phyloP scores from a whole-genome alignment of 2,797 vertebrate genomes.

The Scolopax rusticola region DNA sequence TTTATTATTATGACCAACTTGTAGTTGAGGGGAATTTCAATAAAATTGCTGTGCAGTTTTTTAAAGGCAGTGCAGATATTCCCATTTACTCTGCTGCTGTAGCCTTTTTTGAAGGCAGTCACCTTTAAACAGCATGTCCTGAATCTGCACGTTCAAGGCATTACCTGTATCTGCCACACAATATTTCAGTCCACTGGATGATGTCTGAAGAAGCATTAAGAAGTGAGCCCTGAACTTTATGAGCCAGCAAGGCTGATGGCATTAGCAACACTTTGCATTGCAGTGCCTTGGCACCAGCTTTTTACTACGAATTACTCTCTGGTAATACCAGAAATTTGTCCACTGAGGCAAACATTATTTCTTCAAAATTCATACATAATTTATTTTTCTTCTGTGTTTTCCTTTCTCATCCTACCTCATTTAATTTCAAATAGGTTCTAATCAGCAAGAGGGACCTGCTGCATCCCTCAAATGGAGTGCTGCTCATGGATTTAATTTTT shows the following conservation, averaged over 20 bases:
- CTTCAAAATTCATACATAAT: not conserved
- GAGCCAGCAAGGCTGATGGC: not conserved
- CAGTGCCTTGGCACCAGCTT: not conserved
- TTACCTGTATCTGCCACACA: not conserved
- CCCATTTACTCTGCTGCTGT: not conserved
- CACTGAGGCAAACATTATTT: not conserved
- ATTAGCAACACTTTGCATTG: not conserved
- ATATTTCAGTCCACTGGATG: not conserved
- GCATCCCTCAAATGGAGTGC: not conserved
- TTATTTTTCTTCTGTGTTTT: not conserved
- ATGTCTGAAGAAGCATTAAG: not conserved
- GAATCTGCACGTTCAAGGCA: not conserved
- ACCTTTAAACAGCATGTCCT: not conserved
- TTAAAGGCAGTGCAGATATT: not conserved
- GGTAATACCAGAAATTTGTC: not conserved
- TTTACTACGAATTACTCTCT: not conserved
- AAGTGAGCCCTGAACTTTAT: not conserved
- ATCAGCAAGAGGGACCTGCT: not conserved
- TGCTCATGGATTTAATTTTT: not conserved
- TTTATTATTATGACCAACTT: slow-evolving; percentile 14
- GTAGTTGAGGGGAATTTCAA: not conserved
- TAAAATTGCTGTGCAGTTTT: not conserved
- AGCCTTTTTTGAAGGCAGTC: not conserved
- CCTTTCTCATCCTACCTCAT: not conserved
- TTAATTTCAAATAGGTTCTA: not conserved